Evolutionary conservation across 2,797 vertebrate genomes (phyloP).

Genomic region (Mycteria americana): DNA sequence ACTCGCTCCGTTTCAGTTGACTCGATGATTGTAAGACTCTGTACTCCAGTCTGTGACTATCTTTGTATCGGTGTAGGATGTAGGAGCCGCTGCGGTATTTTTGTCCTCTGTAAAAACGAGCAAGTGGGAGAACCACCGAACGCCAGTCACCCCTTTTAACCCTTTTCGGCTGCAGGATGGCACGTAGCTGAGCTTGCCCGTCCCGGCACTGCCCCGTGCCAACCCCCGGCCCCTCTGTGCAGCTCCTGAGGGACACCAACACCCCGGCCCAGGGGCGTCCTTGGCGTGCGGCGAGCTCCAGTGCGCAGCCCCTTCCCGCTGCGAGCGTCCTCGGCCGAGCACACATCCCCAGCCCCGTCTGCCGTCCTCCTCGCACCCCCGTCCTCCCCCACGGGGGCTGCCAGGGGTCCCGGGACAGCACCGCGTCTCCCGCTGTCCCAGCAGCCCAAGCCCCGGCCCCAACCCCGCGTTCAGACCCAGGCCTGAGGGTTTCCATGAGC

Average conservation of each 20-base stretch:
- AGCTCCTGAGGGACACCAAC: neutral
- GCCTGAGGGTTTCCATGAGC: neutral
- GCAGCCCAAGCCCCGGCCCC: neutral
- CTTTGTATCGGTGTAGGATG: neutral
- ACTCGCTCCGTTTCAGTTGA: neutral
- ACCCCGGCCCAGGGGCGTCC: neutral
- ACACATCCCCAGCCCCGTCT: rapidly evolving
- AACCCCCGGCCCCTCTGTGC: neutral
- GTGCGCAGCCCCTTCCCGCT: neutral
- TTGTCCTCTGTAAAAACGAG: neutral
- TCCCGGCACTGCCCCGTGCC: neutral
- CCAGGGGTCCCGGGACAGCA: neutral
- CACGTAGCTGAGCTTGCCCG: rapidly evolving
- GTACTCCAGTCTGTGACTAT: neutral
- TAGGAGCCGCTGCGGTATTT: neutral
- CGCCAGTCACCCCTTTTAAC: neutral
- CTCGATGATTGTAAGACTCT: constrained; percentile 23
- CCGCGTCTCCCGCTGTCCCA: rapidly evolving
- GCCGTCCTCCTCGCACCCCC: neutral
- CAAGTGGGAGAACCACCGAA: neutral
- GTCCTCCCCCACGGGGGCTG: rapidly evolving
- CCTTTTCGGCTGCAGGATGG: neutral
- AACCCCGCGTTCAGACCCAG: neutral
- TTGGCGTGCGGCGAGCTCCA: rapidly evolving
- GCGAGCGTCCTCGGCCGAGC: neutral